Percentiles rank a stretch among this genome's conserved stretches.
These are phyloP conservation scores for Melanogrammus aeglefinus DNA, from an alignment of 2,797 vertebrate species.

Conservation along the genomic window DNA sequence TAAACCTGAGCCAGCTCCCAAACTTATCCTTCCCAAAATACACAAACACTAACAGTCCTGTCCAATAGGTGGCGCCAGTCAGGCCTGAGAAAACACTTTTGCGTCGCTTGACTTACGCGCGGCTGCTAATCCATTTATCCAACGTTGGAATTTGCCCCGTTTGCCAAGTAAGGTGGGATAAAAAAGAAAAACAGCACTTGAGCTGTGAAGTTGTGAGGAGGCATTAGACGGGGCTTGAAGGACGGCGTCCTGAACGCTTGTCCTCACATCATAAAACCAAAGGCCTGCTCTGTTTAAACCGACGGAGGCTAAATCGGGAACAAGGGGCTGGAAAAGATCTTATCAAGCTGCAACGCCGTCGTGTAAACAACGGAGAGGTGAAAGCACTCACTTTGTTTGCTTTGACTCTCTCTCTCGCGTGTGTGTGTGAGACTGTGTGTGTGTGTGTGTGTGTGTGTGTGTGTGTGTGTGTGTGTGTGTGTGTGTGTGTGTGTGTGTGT, in stretches of 20 bases:
- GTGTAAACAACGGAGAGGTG: slow-evolving; percentile 47
- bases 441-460: neutral
- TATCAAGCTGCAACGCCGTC: slow-evolving; percentile 48
- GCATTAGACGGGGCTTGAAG: slow-evolving; percentile 8
- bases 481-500: too few relatives aligned
- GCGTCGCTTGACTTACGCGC: slow-evolving; percentile 42
- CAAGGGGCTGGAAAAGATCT: slow-evolving; percentile 38
- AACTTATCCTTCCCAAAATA: neutral
- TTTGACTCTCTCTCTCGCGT: slow-evolving; percentile 31
- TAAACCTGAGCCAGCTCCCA: neutral
- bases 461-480: too few relatives aligned
- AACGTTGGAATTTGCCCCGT: slow-evolving; percentile 53
- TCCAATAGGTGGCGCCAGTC: slow-evolving; percentile 45
- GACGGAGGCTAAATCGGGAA: slow-evolving; percentile 28
- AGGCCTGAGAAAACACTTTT: slow-evolving; percentile 38
- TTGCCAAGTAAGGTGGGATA: slow-evolving; percentile 38
- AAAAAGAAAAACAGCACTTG: neutral
- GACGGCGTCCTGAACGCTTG: neutral
- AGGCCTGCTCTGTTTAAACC: slow-evolving; percentile 27
- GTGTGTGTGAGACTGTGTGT: neutral
- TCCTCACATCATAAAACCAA: slow-evolving; percentile 12
- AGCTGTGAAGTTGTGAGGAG: slow-evolving; percentile 15
- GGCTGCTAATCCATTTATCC: slow-evolving; percentile 57
- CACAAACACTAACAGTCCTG: slow-evolving; percentile 12
- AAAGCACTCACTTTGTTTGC: slow-evolving; percentile 49